Base-by-base conservation (phyloP, 2,888 invertebrate genomes). In the Orthosia gothica region DNA sequence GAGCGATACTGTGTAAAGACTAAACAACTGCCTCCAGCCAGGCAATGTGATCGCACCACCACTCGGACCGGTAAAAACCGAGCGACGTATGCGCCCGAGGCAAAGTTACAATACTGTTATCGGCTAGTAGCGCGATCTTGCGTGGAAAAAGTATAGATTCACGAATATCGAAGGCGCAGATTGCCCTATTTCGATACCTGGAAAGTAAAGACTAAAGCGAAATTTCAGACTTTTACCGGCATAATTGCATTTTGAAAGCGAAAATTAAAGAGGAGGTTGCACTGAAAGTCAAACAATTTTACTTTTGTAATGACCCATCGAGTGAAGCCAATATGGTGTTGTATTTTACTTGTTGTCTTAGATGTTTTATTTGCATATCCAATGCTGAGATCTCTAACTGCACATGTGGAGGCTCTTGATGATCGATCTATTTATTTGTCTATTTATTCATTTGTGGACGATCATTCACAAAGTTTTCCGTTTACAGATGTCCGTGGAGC, bases 361-460 rank as follows among this genome's bases (percentile, higher is more conserved):
- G 95, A 97, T 96, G 61, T 87, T 13, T 12, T 89, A 7, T 92
- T 93, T 80, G 84, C 76, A 2, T 91, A 89, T 82, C 84, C 91
- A 3, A 90, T 88, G 70, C 65, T 93, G 18, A 88, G 86, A 64
- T 82, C 89, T 9, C 68, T 89, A 2, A 87, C 84, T 64, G 20
- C 90, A n/a, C 90, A 90, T 9, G 63, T 74, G 0, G 73, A 83
- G 45, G 79, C 84, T 52, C 89, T 89, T 0, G 85, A 91, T 57
- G 76, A 91, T 59, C 85, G 15, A 86, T 92, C 61, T 91, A 90
- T 79, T 79, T 92, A 5, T 92, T 91, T 72, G 88, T 91, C 32
- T 92, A 91, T 79, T 88, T 89, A 1, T 92, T 90, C 61, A 88
- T n/a, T n/a, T n/a, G n/a, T n/a, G n/a, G n/a, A n/a, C n/a, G n/a